Evolutionary conservation across 2,888 invertebrate genomes (phyloP), one percentile per base, ranked within the genome.

Genomic region (Lissonota sp.): DNA sequence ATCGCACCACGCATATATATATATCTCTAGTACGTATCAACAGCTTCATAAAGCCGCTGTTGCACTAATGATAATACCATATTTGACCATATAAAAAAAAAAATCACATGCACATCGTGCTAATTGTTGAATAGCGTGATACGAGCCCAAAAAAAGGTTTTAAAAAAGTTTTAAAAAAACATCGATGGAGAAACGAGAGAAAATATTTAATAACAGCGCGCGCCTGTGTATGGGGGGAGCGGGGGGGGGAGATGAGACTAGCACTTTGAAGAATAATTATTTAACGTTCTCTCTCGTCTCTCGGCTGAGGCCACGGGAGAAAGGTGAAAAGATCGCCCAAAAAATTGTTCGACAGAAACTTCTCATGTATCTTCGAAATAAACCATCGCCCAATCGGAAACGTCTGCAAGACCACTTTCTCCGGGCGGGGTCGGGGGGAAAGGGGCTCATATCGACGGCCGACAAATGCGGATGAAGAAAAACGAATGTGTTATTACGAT

Each of bases 341-440:
- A 81, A 77, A 70, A 77, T 64, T 60, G 49, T 78, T 66, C 64
- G 46, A 64, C 66, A 67, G 44, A 69, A 14, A 12, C 51, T 63
- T 44, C 39, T 40, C 42, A 10, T 6, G 7, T 66, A 53, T 53
- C 74, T 77, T 78, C 73, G 73, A 74, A 81, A 81, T 78, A 81
- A 78, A 77, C 66, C 69, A 67, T 76, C 63, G 77, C 73, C 73
- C 80, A 80, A 73, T 74, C 81, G 73, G 63, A 74, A 40, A 71
- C 26, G 58, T 6, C 57, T 14, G 44, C 72, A 42, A 69, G 53
- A 81, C 70, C 77, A 81, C 81, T 81, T 81, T 81, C 81, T 73
- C 81, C 66, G 58, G 62, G 12, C 37, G 40, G 64, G 64, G 44
- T 39, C 57, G 58, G 26, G 26, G 26, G 26, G 26, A 3, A 3